phyloP scores from a whole-genome alignment of 2,113 vertebrate genomes.

The Toxotes chatareus region DNA sequence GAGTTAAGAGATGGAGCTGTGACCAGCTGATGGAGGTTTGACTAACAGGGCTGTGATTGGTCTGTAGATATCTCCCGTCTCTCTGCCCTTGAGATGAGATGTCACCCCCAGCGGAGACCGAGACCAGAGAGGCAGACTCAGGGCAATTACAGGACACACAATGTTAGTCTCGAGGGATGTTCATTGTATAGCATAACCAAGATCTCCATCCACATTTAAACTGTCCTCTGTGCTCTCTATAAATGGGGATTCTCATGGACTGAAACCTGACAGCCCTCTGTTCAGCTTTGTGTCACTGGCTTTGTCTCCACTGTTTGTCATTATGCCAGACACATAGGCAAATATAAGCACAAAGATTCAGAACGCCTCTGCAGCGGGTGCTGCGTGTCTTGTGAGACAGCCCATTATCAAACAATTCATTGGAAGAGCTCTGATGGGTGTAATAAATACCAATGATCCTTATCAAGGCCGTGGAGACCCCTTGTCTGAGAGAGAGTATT shows the following conservation, averaged over 20 bases:
- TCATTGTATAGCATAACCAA: constrained; percentile 46
- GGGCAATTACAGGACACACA: constrained; percentile 67
- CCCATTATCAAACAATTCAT: constrained; percentile 62
- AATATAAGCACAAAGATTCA: constrained; percentile 33
- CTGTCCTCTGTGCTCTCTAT: constrained; percentile 23
- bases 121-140: constrained; percentile 35
- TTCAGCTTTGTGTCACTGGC: background rate
- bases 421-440: constrained; percentile 66
- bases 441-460: constrained; percentile 75
- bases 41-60: constrained; percentile 69
- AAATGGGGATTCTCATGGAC: background rate
- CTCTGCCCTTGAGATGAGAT: constrained; percentile 64
- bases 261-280: constrained; percentile 3
- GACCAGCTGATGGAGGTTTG: constrained; percentile 69
- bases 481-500: constrained; percentile 54
- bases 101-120: constrained; percentile 53
- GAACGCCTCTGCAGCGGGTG: constrained; percentile 37
- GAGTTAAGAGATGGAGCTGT: constrained; percentile 67
- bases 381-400: constrained; percentile 43
- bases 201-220: constrained; percentile 49
- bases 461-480: constrained; percentile 67
- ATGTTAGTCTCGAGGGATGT: constrained; percentile 55
- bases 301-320: constrained; percentile 37
- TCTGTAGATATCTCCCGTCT: constrained; percentile 56
- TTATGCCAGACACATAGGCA: constrained; percentile 25